phyloP scores from a whole-genome alignment of 1,140 invertebrate species.

The Trypoxylus dichotomus region DNA sequence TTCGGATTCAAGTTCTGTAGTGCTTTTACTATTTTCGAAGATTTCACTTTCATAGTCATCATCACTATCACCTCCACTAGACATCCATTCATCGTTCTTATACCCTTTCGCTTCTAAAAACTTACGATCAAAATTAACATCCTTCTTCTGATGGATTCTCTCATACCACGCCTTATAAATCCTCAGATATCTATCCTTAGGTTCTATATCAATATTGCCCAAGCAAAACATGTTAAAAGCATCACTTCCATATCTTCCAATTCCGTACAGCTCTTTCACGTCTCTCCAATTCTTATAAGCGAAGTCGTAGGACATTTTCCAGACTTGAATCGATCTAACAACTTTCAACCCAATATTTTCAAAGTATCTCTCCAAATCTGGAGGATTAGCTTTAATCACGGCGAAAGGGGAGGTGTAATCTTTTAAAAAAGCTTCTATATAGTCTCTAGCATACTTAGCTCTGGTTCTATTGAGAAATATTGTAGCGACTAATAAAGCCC shows the following conservation, averaged over 20 bases:
- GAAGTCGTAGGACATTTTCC: constrained; percentile 59
- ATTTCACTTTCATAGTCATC: not conserved
- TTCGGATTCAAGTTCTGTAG: too few relatives aligned
- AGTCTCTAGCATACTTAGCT: constrained; percentile 54
- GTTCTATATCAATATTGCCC: constrained; percentile 58
- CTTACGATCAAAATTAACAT: constrained; percentile 7
- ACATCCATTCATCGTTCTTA: not conserved
- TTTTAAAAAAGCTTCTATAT: constrained; percentile 56
- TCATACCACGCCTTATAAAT: constrained; percentile 58
- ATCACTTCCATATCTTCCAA: constrained; percentile 61
- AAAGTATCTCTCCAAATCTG: constrained; percentile 56
- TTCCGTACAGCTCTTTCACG: constrained; percentile 58
- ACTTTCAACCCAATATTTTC: constrained; percentile 56
- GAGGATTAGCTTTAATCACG: constrained; percentile 53
- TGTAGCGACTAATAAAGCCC: constrained; percentile 59
- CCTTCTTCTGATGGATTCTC: constrained; percentile 29
- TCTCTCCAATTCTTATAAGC: constrained; percentile 59
- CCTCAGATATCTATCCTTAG: constrained; percentile 58
- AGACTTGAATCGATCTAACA: constrained; percentile 56
- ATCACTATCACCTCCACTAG: not conserved
- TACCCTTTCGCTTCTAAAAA: not conserved
- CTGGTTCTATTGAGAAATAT: constrained; percentile 61
- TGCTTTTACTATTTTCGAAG: not conserved
- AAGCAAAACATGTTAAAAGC: constrained; percentile 61
- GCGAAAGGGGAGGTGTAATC: constrained; percentile 56